Percentiles rank a stretch among this genome's conserved stretches.
Evolutionary conservation across 2,113 vertebrate species (phyloP).

Genomic region (Antechinus flavipes): DNA sequence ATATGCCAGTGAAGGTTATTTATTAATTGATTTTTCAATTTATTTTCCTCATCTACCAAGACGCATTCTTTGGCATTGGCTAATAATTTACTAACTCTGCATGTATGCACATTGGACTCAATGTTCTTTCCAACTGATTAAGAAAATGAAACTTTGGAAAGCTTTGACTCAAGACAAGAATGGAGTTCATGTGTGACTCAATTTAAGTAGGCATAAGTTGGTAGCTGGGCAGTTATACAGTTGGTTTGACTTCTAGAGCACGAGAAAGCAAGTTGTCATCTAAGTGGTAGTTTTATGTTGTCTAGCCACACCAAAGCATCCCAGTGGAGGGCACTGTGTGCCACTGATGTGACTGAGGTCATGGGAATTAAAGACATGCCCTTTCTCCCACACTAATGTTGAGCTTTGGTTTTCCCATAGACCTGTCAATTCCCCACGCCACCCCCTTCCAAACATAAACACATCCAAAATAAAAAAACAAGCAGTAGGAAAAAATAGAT

Average conservation of each 20-base stretch:
- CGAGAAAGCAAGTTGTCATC: background rate
- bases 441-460: background rate
- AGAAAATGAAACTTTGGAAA: slow-evolving; percentile 1
- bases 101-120: background rate
- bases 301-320: background rate
- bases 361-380: background rate
- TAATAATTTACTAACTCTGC: background rate
- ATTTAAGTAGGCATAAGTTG: background rate
- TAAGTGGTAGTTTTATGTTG: background rate
- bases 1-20: background rate
- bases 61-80: background rate
- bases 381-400: background rate
- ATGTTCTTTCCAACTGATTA: background rate
- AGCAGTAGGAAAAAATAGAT: background rate
- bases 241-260: background rate
- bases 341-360: background rate
- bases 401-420: background rate
- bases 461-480: background rate
- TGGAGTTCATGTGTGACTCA: background rate
- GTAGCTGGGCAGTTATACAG: background rate
- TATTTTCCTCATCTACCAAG: background rate
- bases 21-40: background rate
- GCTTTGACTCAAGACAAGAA: background rate
- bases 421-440: background rate
- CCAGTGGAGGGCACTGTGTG: background rate